Evolutionary conservation across 1,140 invertebrate species (phyloP).

Genomic region (Triops cancriformis): DNA sequence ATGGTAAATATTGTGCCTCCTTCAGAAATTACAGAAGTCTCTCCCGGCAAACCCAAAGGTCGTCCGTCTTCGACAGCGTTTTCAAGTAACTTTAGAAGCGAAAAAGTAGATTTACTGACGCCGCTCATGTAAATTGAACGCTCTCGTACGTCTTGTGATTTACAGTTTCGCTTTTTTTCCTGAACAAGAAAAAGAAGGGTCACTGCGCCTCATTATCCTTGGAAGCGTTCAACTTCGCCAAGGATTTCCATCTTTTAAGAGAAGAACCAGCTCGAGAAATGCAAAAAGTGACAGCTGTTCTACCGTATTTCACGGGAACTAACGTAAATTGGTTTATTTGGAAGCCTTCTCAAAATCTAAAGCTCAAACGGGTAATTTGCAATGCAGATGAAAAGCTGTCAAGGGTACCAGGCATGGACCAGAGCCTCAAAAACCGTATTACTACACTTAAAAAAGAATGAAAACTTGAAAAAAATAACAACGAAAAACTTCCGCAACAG

Average conservation of each 20-base stretch:
- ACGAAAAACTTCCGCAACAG: not conserved
- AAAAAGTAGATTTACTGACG: not conserved
- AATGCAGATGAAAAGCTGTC: not conserved
- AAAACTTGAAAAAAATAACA: too few relatives aligned
- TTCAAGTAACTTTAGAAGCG: too few relatives aligned
- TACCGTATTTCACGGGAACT: not conserved
- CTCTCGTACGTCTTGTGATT: not conserved
- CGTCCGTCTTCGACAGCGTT: too few relatives aligned
- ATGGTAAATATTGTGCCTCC: too few relatives aligned
- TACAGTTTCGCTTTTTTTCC: not conserved
- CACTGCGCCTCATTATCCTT: not conserved
- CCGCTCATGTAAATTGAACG: not conserved
- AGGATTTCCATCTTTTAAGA: not conserved
- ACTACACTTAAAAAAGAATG: too few relatives aligned
- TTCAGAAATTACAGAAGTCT: too few relatives aligned
- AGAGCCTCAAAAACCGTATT: too few relatives aligned
- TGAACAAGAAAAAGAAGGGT: too few relatives aligned
- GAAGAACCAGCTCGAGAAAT: not conserved
- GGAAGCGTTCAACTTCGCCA: not conserved
- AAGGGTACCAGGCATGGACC: not conserved
- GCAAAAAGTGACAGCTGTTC: not conserved
- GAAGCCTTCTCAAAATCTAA: not conserved
- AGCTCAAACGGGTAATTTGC: not conserved
- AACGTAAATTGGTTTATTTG: not conserved
- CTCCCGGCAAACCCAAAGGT: too few relatives aligned